These are phyloP conservation scores for Pimephales promelas DNA, from an alignment of 2,113 vertebrate species.

Conservation along the genomic window DNA sequence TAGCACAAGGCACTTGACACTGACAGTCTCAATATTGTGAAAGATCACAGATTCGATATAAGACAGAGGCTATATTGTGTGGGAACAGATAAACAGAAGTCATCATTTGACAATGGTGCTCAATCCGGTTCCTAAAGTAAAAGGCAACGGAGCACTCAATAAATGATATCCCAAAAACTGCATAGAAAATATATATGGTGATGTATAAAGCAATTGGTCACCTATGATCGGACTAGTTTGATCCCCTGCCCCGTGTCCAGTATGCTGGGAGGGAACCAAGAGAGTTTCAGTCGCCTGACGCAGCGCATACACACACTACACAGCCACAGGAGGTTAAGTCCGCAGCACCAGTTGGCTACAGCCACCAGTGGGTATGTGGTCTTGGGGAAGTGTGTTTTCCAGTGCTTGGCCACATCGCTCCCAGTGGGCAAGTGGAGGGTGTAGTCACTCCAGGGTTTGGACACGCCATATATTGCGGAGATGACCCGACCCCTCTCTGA, in stretches of 20 bases:
- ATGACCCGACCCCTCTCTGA: slow-evolving; percentile 80
- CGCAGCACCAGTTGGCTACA: slow-evolving; percentile 95
- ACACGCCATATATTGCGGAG: slow-evolving; percentile 84
- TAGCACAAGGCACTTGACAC: slow-evolving; percentile 31
- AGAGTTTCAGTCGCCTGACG: slow-evolving; percentile 90
- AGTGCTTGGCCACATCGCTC: slow-evolving; percentile 92
- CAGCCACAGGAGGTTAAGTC: slow-evolving; percentile 91
- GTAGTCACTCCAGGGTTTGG: slow-evolving; percentile 95
- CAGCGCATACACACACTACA: slow-evolving; percentile 89
- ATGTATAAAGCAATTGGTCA: slow-evolving; percentile 1
- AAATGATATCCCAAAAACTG: background rate
- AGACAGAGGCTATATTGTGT: background rate
- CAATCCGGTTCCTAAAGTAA: background rate
- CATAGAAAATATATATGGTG: slow-evolving; percentile 28
- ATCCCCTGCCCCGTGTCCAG: slow-evolving; percentile 96
- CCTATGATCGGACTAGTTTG: slow-evolving; percentile 93
- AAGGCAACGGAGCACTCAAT: background rate
- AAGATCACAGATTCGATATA: background rate
- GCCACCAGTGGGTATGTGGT: slow-evolving; percentile 89
- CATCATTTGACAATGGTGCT: background rate
- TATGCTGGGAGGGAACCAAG: slow-evolving; percentile 93
- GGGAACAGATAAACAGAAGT: background rate
- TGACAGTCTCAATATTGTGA: background rate
- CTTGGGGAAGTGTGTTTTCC: slow-evolving; percentile 93
- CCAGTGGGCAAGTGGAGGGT: slow-evolving; percentile 91